Evolutionary conservation across 2,888 invertebrate species (phyloP), one percentile per base, ranked within the genome.

Genomic region (Drosophila helvetica): DNA sequence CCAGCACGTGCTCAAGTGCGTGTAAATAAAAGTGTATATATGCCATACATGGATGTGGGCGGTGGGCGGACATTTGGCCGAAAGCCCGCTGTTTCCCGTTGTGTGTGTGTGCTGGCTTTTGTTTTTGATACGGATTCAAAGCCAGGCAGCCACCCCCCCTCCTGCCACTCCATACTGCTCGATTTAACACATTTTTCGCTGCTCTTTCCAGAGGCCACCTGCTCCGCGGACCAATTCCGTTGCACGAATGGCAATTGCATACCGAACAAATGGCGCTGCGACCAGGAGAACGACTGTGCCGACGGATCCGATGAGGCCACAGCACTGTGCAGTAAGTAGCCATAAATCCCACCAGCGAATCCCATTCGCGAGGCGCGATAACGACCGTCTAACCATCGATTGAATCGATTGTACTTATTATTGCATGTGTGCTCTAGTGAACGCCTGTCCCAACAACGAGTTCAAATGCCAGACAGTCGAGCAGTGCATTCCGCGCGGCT

Each of bases 241-340:
- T 96, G 96, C 93, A 93, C 93, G 84, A 94, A 94, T 59, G 94
- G 94, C 63, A 94, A 94, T 79, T 96, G 96, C 88, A 96, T 97
- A 90, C 96, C 96, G 30, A 92, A 92, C 51, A 93, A 94, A 90
- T 97, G 97, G 97, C 95, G 96, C 79, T 97, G 97, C 91, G 97
- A 97, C 93, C 95, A 95, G 69, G 92, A 92, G 74, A 90, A 88
- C 18, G 97, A 97, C 92, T 97, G 97, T 89, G 93, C 94, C 55
- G 97, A 97, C 91, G 95, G 94, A 53, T 95, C 95, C 43, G 97
- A 97, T 91, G 97, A 97, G 92, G 95, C 96, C 89, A 93, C 94
- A 2, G 92, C 93, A 67, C 93, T 95, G 78, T 97, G 97, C 93
- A 95, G 97, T 97, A 93, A 95, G 97, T 96, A 73, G 17, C 27